Evolutionary conservation across 2,797 vertebrate genomes (phyloP), one percentile per base, ranked within the genome.

Genomic region (Pseudopleuronectes americanus): DNA sequence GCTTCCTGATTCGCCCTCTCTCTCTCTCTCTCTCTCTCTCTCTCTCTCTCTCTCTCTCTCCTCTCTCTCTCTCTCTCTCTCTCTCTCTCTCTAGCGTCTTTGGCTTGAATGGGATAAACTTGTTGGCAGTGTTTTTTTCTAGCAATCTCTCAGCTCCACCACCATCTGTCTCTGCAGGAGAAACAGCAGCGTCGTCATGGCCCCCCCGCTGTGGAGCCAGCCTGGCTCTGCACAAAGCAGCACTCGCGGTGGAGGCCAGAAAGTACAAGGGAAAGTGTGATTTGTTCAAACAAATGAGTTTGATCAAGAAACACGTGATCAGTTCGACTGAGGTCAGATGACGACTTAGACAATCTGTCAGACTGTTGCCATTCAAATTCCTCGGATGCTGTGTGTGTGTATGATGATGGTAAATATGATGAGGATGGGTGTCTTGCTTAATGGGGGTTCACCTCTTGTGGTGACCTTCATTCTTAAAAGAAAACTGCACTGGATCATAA

Each of bases 81-180:
- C 19, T 0, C 14, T 3, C 47, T 36, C 16, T 52, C 9, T 17
- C 9, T 57, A 19, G 6, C 1, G 1, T 58, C 59, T 73, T 71
- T 77, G 76, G 63, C 77, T 76, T 77, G 48, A 84, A 75, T 48
- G 16, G 10, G 59, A 74, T 70, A 57, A 84, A 77, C 64, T 73
- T 24, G 54, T 71, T 76, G 70, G 68, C 49, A 74, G 47, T 38
- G 24, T 68, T 71, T 84, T 84, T 81, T 76, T 84, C 71, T 48
- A 57, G 66, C 70, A 76, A 62, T 57, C 26, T 65, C 80, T 84
- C 51, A 75, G 57, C 71, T 28, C 65, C 71, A 28, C 55, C 19
- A 54, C 86, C 84, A 86, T 86, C 84, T 88, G 85, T 80, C 64
- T 84, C 60, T 64, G 68, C 57, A 54, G 77, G 69, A 83, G 71